Evolutionary conservation across 2,797 vertebrate genomes (phyloP).

Genomic region (Alcedo atthis): DNA sequence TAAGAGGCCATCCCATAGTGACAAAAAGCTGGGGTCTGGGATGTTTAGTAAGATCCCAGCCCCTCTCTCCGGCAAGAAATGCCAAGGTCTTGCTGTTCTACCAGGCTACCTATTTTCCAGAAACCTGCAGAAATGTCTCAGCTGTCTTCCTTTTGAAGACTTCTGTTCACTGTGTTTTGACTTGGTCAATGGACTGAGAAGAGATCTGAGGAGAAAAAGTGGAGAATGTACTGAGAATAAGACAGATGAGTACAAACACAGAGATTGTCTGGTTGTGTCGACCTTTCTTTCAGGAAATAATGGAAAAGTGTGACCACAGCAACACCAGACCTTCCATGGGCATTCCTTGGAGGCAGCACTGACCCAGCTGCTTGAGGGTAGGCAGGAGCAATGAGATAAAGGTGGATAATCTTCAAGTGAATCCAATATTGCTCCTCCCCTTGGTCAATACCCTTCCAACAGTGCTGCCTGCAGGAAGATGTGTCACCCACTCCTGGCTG

Average conservation of each 20-base stretch:
- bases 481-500: neutral
- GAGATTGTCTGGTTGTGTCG: rapidly evolving
- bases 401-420: neutral
- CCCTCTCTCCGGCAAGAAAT: neutral
- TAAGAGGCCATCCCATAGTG: neutral
- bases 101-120: neutral
- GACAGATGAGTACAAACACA: neutral
- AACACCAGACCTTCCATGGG: neutral
- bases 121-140: neutral
- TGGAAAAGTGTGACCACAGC: neutral
- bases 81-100: neutral
- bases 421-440: rapidly evolving
- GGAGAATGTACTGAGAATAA: neutral
- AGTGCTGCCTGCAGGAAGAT: rapidly evolving
- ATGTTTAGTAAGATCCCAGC: neutral
- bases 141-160: neutral
- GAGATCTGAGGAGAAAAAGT: neutral
- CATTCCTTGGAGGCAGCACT: neutral
- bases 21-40: neutral
- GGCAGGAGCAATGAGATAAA: neutral
- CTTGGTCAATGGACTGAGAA: neutral
- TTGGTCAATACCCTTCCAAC: neutral
- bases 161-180: neutral
- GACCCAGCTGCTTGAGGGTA: neutral
- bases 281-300: neutral